Percentiles rank a stretch among this genome's conserved stretches.
These are phyloP conservation scores for Chrysomela aeneicollis DNA, from an alignment of 2,888 invertebrate species.

Conservation along the genomic window DNA sequence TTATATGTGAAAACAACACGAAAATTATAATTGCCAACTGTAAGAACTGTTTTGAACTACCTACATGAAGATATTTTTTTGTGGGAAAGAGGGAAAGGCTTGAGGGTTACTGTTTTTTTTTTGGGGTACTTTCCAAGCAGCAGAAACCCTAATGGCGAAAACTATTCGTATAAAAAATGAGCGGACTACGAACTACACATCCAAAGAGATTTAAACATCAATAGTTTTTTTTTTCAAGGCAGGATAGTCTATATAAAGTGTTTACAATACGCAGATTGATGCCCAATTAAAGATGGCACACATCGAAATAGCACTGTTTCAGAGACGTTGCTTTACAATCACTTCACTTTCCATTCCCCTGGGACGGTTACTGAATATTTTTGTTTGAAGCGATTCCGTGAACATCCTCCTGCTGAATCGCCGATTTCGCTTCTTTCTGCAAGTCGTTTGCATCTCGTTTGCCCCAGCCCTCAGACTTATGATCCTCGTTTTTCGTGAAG, in stretches of 20 bases:
- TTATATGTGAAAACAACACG: no score
- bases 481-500: conserved; percentile 57
- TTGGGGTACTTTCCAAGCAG: conserved; percentile 49
- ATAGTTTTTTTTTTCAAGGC: conserved; percentile 55
- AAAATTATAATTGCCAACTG: no score
- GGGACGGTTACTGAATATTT: conserved; percentile 57
- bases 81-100: neutral
- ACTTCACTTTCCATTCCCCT: conserved; percentile 51
- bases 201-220: conserved; percentile 57
- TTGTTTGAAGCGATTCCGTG: no score
- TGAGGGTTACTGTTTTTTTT: neutral
- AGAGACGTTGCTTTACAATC: conserved; percentile 46
- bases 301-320: conserved; percentile 50
- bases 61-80: no score
- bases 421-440: no score
- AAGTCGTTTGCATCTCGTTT: conserved; percentile 21
- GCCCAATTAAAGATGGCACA: conserved; percentile 53
- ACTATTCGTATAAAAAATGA: conserved; percentile 61
- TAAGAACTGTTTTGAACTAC: no score
- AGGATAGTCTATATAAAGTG: conserved; percentile 56
- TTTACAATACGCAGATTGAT: conserved; percentile 51
- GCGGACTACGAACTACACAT: conserved; percentile 60
- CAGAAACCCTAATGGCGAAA: conserved; percentile 55
- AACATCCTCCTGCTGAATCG: no score
- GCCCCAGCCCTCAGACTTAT: conserved; percentile 60